Base-by-base conservation (phyloP, 1,140 invertebrate species). In the Lutraria rhynchaena region DNA sequence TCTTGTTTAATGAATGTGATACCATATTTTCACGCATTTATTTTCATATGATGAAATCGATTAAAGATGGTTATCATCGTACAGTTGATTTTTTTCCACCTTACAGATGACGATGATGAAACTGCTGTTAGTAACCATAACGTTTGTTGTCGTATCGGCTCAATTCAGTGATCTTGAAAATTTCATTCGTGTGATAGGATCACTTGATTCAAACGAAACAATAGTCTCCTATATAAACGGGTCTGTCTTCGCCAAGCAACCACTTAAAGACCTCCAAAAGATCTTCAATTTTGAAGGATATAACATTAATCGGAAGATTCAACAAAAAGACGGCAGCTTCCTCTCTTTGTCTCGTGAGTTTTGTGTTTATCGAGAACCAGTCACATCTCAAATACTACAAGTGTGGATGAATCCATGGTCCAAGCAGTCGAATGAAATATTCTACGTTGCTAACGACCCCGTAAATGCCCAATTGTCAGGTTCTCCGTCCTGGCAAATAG, bases 271-370 rank as follows among this genome's bases (percentile, higher is more conserved):
- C 3, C n/a, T 85, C 4, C 22, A 51, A 46, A 82, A 77, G 29
- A 29, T 86, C 51, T 86, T 86, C 35, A 77, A 76, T 35, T 86
- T 73, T 53, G 82, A 86, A 80, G 83, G 85, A 1, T 85, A 73
- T 57, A 87, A 85, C 33, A 82, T 87, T 13, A 75, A 77, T 19
- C 35, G 67, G 31, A 83, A 85, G 33, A 31, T 78, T 33, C 37
- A 35, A 7, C 46, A 74, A 35, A n/a, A 27, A 33, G 51, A 83
- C 27, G 85, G 83, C 11, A 74, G 46, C 60, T 87, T 74, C 61
- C 11, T 82, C 17, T 82, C 85, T 3, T 53, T 87, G 22, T 85
- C 85, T 0, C 31, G 76, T 15, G 83, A 87, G 41, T 85, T 87
- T 46, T 27, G 82, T 11, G 83, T 87, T 7, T 87, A 87, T 57